Evolutionary conservation across 2,113 vertebrate genomes (phyloP), one percentile per base, ranked within the genome.

Genomic region (Ceratotherium simum): DNA sequence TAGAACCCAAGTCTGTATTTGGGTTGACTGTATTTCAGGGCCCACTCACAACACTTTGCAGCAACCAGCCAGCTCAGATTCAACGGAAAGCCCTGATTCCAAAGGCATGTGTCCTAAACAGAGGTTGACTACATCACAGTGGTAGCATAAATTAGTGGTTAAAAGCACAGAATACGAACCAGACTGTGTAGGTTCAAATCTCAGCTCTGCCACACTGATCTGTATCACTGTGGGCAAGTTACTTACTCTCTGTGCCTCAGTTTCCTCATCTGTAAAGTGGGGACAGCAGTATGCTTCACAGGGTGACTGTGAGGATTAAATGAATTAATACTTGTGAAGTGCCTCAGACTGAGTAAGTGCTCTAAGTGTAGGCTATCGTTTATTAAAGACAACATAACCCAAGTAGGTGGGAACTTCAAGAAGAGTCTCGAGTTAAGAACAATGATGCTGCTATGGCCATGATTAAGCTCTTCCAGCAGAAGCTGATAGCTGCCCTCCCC

Each of bases 11-110:
- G 8, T 69, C 70, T 92, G 2, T 90, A 60, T 90, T 64, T 72
- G 75, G 23, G 80, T 42, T 94, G 79, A 65, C 73, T 69, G 0
- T 48, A 39, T 96, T 97, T 95, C n/a, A 76, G 87, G 56, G 33
- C 51, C 58, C 67, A 42, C 42, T 69, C 20, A 76, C 2, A 56
- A 83, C 12, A 13, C 72, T 1, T 1, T 18, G 6, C 13, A 78
- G 46, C 60, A n/a, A 48, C 14, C 20, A 75, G 90, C 20, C 80
- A 46, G 79, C 79, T 79, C 79, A 69, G 69, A 60, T 54, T 65
- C 92, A 4, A 2, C 29, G 72, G 51, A 48, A 92, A 85, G 58
- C 42, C 82, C 86, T 62, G 42, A 78, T 78, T 73, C 79, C 54
- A 72, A 3, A 87, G 75, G 80, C 51, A 17, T 2, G 27, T 18